Conservation (phyloP, 2,797 vertebrate genomes). For the Leptatherina wallacei region DNA sequence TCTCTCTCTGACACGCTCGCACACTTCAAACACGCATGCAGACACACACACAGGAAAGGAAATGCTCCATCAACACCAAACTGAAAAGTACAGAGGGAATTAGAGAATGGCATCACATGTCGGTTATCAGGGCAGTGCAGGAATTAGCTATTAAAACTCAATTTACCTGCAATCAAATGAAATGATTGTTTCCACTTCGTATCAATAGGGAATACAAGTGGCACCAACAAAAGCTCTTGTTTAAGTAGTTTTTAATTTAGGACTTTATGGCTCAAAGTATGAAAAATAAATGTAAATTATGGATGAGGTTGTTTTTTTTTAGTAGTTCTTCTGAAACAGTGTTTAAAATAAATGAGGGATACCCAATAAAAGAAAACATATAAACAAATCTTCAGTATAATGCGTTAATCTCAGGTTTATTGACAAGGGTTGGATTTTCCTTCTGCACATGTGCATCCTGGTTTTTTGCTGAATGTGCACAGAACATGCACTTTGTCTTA, state of each 20-base stretch:
- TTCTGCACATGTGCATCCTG: no score
- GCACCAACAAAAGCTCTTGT: neutral
- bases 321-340: no score
- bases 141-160: constrained; percentile 2
- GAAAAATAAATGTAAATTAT: no score
- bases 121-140: neutral
- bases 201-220: neutral
- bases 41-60: constrained; percentile 15
- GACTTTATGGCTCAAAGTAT: neutral
- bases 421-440: no score
- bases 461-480: no score
- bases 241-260: neutral
- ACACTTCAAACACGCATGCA: constrained; percentile 17
- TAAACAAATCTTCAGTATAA: no score
- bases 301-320: no score
- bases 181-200: neutral
- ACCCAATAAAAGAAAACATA: no score
- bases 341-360: no score
- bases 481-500: no score
- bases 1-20: constrained; percentile 25
- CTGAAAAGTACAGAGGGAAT: constrained; percentile 3
- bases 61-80: constrained; percentile 16
- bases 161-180: neutral
- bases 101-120: neutral
- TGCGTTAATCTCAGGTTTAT: no score